A percentile compares a stretch with the other conserved stretches of the same genome.
These are phyloP conservation scores for Chymomyza costata DNA, from an alignment of 1,140 invertebrate species.

Conservation along the genomic window DNA sequence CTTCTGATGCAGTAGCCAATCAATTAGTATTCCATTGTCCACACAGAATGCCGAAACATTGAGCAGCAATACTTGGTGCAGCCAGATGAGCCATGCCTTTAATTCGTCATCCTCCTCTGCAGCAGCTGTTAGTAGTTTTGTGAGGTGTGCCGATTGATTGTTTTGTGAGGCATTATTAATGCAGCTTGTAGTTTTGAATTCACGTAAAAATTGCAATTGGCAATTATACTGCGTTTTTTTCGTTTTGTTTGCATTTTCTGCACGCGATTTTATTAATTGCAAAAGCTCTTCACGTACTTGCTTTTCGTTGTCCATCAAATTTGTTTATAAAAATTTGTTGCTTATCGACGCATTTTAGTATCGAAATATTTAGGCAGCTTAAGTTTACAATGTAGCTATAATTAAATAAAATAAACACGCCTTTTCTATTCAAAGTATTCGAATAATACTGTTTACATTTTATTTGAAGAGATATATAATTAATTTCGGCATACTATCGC, in stretches of 20 bases:
- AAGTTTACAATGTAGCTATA: no score
- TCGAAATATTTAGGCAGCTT: no score
- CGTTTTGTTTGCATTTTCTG: background rate
- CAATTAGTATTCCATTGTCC: no score
- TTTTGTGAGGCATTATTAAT: no score
- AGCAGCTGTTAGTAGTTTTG: conserved; percentile 19
- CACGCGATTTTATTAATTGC: conserved; percentile 13
- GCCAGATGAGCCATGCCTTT: conserved; percentile 35
- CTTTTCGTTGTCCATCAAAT: conserved; percentile 43
- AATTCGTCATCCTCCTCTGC: conserved; percentile 21
- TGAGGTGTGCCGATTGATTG: conserved; percentile 25
- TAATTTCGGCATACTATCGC: no score
- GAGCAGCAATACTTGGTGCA: conserved; percentile 32
- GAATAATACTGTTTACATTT: no score
- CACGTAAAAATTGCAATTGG: conserved; percentile 29
- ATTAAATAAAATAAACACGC: no score
- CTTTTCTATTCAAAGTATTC: no score
- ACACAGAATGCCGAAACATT: no score
- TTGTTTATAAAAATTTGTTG: no score
- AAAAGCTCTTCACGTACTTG: conserved; percentile 30
- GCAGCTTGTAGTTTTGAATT: conserved; percentile 19
- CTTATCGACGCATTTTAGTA: no score
- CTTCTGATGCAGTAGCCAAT: conserved; percentile 23
- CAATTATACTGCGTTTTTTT: conserved; percentile 9
- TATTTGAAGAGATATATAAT: no score